Percentiles rank a stretch among this genome's conserved stretches.
These are phyloP conservation scores for Pseudonaja textilis DNA, from an alignment of 2,113 vertebrate species.

Conservation along the genomic window DNA sequence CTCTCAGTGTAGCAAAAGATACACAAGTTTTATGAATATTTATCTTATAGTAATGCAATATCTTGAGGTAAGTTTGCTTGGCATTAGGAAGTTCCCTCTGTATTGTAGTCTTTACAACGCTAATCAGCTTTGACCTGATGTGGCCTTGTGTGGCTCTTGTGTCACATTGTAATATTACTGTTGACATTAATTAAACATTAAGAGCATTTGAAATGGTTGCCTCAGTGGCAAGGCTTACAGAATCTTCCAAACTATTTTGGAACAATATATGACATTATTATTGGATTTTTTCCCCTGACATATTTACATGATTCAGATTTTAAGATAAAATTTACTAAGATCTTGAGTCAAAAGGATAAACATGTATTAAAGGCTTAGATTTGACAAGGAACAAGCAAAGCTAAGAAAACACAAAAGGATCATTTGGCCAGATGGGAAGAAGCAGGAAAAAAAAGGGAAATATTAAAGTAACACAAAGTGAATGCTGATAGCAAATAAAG, in stretches of 20 bases:
- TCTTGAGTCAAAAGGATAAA: not conserved
- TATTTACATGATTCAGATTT: not conserved
- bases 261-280: not conserved
- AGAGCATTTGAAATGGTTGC: no score
- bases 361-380: not conserved
- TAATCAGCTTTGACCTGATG: not conserved
- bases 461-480: not conserved
- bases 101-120: not conserved
- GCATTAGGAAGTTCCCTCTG: not conserved
- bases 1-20: no score
- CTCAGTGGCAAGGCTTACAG: not conserved
- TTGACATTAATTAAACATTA: not conserved
- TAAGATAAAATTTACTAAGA: not conserved
- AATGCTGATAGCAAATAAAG: not conserved
- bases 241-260: not conserved
- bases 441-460: not conserved
- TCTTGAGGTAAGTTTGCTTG: not conserved
- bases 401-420: not conserved
- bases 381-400: not conserved
- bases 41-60: not conserved
- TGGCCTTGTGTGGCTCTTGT: not conserved
- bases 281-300: not conserved
- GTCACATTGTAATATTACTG: not conserved
- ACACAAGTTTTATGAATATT: not conserved
- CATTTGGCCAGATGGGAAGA: not conserved